Evolutionary conservation across 2,797 vertebrate species (phyloP).

Genomic region (Meda fulgida): DNA sequence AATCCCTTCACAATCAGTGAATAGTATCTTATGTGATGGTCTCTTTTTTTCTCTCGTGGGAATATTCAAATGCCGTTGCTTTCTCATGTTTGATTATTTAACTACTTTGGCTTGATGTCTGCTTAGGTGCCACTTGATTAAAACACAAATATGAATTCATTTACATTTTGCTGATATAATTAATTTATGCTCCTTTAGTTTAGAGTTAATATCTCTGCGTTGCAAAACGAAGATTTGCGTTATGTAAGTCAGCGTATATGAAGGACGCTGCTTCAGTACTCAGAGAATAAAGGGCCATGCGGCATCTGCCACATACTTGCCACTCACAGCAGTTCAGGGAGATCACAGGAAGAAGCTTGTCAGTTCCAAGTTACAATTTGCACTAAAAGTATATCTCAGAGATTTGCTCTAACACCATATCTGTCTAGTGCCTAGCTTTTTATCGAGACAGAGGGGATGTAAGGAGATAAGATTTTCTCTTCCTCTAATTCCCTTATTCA

Average conservation of each 20-base stretch:
- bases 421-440: constrained; percentile 67
- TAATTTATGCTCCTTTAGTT: neutral
- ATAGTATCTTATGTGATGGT: constrained; percentile 65
- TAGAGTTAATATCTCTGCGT: neutral
- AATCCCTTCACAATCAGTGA: constrained; percentile 80
- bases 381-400: constrained; percentile 74
- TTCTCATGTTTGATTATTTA: neutral
- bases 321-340: constrained; percentile 64
- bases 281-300: constrained; percentile 47
- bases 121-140: neutral
- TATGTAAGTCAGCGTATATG: constrained; percentile 18
- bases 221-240: constrained; percentile 11
- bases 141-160: neutral
- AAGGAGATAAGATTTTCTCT: constrained; percentile 64
- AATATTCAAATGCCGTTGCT: constrained; percentile 54
- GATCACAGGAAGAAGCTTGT: constrained; percentile 74
- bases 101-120: neutral
- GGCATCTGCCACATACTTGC: constrained; percentile 69
- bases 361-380: constrained; percentile 71
- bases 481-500: constrained; percentile 50
- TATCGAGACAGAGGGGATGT: constrained; percentile 72
- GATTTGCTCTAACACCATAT: constrained; percentile 77
- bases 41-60: constrained; percentile 61
- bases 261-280: constrained; percentile 23
- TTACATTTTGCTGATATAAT: neutral